Evolutionary conservation across 2,113 vertebrate species (phyloP), one percentile per base, ranked within the genome.

Genomic region (Hucho hucho): DNA sequence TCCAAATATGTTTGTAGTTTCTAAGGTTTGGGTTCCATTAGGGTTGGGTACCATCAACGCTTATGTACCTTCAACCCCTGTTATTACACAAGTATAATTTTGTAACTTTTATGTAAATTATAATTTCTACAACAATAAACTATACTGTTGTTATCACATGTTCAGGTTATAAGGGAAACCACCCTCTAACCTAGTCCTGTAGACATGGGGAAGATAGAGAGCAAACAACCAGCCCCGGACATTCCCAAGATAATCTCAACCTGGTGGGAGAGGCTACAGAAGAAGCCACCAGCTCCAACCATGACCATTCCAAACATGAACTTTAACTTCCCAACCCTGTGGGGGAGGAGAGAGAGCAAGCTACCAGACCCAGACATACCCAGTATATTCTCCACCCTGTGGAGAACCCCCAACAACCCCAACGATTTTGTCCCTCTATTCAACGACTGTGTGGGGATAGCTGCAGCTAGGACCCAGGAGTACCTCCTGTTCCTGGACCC

Each of bases 401-500:
- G 70, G 77, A 70, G 47, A 4, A 69, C 75, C 1, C 0, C 64
- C 70, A 84, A 86, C 43, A 56, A 14, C 49, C 14, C 85, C 29
- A 73, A 65, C 0, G 81, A 91, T 32, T 79, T 88, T 78, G 78
- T 87, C n/a, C 82, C 80, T 0, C 86, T 90, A 1, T 93, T 93
- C 76, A 85, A 72, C 1, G 82, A 90, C 68, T 91, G 92, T 77
- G 75, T 93, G 75, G 69, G 69, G 0, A 65, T 76, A 0, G 93
- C 93, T 4, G 81, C 91, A 0, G 63, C 84, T 32, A 86, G 88
- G 69, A 90, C 90, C 46, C 87, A 85, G 63, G 92, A 94, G 78
- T 93, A 86, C 83, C 88, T 95, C n/a, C 71, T 75, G 28, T 93
- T 94, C 79, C 84, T 84, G 12, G 92, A 94, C 64, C 92, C 90